A percentile compares a stretch with the other conserved stretches of the same genome.
Conservation (phyloP, 1,140 invertebrate species). For the Colletes gigas region DNA sequence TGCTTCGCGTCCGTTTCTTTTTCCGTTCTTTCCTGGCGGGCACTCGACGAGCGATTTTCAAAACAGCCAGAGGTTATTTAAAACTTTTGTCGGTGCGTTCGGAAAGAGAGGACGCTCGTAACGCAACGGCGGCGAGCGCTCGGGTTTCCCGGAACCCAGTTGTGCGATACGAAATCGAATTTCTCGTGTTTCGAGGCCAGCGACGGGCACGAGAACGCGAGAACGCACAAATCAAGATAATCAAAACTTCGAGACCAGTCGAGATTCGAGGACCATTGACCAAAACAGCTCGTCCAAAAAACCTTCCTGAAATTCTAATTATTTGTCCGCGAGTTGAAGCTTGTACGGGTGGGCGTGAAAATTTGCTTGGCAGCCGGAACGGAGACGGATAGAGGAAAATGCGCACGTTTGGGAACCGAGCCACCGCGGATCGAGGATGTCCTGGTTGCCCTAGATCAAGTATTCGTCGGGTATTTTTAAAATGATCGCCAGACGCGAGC, state of each 20-base stretch:
- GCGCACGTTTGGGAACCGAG: slow-evolving; percentile 16
- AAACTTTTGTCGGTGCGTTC: slow-evolving; percentile 3
- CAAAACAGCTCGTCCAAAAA: too few relatives aligned
- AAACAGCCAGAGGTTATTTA: slow-evolving; percentile 29
- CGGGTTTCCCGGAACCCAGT: slow-evolving; percentile 24
- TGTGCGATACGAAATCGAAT: slow-evolving; percentile 16
- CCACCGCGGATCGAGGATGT: slow-evolving; percentile 62
- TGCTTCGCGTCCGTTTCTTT: background rate
- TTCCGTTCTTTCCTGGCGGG: too few relatives aligned
- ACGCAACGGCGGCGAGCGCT: background rate
- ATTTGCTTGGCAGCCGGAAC: background rate
- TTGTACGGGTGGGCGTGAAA: too few relatives aligned
- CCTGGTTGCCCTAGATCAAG: slow-evolving; percentile 76
- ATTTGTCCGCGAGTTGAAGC: too few relatives aligned
- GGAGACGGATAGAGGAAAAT: background rate
- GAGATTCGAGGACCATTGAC: too few relatives aligned
- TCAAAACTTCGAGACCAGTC: too few relatives aligned
- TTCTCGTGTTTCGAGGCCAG: background rate
- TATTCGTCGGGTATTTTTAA: slow-evolving; percentile 71
- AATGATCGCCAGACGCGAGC: slow-evolving; percentile 63
- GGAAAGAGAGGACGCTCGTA: background rate
- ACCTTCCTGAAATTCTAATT: too few relatives aligned
- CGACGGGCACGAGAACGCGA: too few relatives aligned
- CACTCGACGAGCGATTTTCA: background rate
- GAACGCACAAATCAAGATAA: too few relatives aligned